Evolutionary conservation across 2,888 invertebrate species (phyloP).

Genomic region (Sinodicranocentrus sp.): DNA sequence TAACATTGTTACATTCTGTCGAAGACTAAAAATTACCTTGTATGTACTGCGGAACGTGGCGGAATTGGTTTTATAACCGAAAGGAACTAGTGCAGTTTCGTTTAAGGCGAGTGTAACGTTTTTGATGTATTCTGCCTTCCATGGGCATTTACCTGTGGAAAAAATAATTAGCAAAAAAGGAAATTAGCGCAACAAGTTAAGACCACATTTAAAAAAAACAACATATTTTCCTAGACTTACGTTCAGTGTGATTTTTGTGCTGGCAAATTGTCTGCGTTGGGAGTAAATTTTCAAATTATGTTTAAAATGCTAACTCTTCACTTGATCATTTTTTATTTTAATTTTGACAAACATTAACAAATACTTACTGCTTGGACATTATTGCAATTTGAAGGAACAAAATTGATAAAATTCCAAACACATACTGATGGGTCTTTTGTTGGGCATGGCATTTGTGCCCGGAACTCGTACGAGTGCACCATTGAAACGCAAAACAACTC

Average conservation of each 20-base stretch:
- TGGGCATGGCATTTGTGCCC: background rate
- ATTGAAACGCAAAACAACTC: background rate
- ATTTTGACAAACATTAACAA: too few species aligned
- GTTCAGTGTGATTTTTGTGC: conserved; percentile 8
- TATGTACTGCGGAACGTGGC: conserved; percentile 24
- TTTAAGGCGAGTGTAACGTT: background rate
- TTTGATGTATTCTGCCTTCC: background rate
- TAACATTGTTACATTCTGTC: background rate
- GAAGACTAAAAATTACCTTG: background rate
- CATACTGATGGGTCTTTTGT: background rate
- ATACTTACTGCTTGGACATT: too few species aligned
- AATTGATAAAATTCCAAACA: background rate
- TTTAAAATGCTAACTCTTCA: too few species aligned
- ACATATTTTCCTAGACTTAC: background rate
- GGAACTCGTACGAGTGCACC: background rate
- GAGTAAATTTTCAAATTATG: too few species aligned
- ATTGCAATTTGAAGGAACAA: background rate
- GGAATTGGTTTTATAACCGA: conserved; percentile 15
- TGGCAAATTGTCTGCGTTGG: conserved; percentile 41
- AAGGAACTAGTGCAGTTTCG: background rate
- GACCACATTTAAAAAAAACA: background rate
- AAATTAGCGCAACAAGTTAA: background rate
- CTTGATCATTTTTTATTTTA: too few species aligned
- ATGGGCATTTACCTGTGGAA: conserved; percentile 3
- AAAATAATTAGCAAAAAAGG: background rate